Evolutionary conservation across 2,888 invertebrate genomes (phyloP), one percentile per base, ranked within the genome.

Genomic region (Catocala nupta): DNA sequence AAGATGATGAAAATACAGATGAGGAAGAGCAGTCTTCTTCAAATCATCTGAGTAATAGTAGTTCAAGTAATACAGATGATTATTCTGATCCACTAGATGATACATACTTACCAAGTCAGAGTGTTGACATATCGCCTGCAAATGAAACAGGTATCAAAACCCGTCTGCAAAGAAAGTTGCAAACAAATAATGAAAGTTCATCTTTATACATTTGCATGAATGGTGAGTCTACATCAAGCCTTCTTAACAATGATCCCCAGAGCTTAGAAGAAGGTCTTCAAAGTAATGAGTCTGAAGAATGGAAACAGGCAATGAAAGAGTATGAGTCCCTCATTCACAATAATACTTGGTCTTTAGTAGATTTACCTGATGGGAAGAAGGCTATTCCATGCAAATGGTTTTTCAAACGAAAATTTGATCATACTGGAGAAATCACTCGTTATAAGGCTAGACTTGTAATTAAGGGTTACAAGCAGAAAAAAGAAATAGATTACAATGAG

Each of bases 391-490:
- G 58, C 5, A 50, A 45, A 52, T 58, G 51, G 51, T 16, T 58
- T 0, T 58, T 5, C 5, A 58, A 45, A 45, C 8, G 0, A 12
- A 58, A 58, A 25, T 0, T 7, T 2, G 52, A 52, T 36, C 0
- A 16, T 10, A 52, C 0, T 45, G 58, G 58, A 1, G 6, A 44
- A 7, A 45, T 52, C 0, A 47, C 13, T 6, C 34, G 52, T 4
- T 52, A 47, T 25, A 59, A 59, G 34, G 59, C 53, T 5, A 36
- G 53, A n/a, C 12, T 59, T n/a, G 53, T 53, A 4, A 33, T 53
- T 12, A 53, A 53, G n/a, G 59, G 59, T 7, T 59, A 39, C 10
- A 0, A 42, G 3, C 59, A 59, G 10, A 53, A 42, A 5, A 48
- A 48, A n/a, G 48, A 53, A n/a, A 53, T 48, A 25, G 56, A 57